A percentile compares a stretch with the other conserved stretches of the same genome.
Conservation (phyloP, 2,888 invertebrate species). For the Zelleria hepariella region DNA sequence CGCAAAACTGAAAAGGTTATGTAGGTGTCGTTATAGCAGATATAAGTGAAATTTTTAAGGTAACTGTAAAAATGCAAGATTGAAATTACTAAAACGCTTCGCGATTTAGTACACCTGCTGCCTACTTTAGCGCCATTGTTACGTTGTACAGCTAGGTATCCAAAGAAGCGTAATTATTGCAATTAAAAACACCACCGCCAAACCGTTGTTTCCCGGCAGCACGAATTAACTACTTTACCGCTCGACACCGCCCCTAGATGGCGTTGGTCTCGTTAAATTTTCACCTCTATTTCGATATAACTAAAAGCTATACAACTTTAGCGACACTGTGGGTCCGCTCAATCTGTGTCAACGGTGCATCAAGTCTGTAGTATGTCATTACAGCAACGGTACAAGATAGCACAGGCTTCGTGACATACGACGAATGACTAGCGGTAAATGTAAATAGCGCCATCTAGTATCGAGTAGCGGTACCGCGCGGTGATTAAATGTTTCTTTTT, state of each 20-base stretch:
- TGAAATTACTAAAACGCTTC: too few relatives aligned
- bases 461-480: constrained; percentile 49
- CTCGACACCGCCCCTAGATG: too few relatives aligned
- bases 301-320: not conserved
- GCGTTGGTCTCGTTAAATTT: not conserved
- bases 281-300: not conserved
- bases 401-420: constrained; percentile 6
- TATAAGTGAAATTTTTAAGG: too few relatives aligned
- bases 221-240: too few relatives aligned
- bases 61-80: too few relatives aligned
- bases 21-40: too few relatives aligned
- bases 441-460: constrained; percentile 55
- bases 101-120: too few relatives aligned
- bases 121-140: too few relatives aligned
- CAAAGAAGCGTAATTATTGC: not conserved
- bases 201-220: not conserved
- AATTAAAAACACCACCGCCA: not conserved
- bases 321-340: not conserved
- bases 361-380: constrained; percentile 27
- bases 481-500: constrained; percentile 30
- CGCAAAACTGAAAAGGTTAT: too few relatives aligned
- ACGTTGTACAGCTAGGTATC: not conserved
- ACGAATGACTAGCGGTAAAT: constrained; percentile 21
- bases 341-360: constrained; percentile 46
- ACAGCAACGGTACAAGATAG: constrained; percentile 28